Evolutionary conservation across 2,888 invertebrate species (phyloP), one percentile per base, ranked within the genome.

Genomic region (Cistogaster globosa): DNA sequence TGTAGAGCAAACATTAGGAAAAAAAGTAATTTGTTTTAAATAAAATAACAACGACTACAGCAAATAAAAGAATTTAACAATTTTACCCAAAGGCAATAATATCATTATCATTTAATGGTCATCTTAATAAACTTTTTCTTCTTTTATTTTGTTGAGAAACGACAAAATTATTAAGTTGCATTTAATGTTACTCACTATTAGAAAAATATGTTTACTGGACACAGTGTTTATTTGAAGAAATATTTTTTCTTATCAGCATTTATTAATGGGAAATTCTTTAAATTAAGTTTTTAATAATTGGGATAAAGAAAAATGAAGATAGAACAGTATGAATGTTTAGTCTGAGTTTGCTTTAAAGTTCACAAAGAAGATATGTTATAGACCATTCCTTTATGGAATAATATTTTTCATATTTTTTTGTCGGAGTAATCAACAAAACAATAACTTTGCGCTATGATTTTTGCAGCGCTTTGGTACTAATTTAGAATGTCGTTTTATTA

Each of bases 91-190:
- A 71, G 69, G 82, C 76, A 16, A 71, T 11, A 71, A 71, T 69
- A 32, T 60, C 62, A 42, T 84, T 84, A 80, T 79, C 79, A 65
- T 84, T 84, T 71, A 79, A 75, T 80, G 72, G 57, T 71, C 75
- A 84, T 80, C 80, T 80, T 82, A 63, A 69, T 57, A 69, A 69
- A 57, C 18, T 18, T 55, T 63, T 16, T 79, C 62, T 48, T 58
- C 18, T 2, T 51, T 75, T 51, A 11, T 72, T 57, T 53, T 57
- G 32, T 36, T 14, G 42, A 42, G 12, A 20, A 42, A 51, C 12
- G 6, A 26, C 22, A 55, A 65, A 45, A 42, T 60, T 38, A 38
- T 60, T 51, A 48, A 60, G 36, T 48, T 72, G 48, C 55, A 36
- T 6, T 60, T 12, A 20, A 26, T 45, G 45, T 26, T 4, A 16